Base-by-base conservation (phyloP, 1,140 invertebrate genomes). In the Micrasema minimum region DNA sequence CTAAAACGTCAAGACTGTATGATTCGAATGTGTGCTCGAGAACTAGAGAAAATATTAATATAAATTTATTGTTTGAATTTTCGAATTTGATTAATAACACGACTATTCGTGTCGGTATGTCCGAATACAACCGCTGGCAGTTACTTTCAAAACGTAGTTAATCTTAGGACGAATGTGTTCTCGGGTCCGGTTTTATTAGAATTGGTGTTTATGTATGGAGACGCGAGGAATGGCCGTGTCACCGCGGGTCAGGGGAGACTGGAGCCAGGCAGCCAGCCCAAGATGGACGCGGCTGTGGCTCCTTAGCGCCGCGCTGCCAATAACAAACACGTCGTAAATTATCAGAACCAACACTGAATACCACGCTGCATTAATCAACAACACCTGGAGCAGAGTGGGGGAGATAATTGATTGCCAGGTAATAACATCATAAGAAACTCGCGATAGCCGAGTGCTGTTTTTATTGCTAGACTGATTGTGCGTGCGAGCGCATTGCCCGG, bases 311-410 rank as follows among this genome's bases (percentile, higher is more conserved):
- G 43, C n/a, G 43, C 43, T 12, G 48, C 20, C 48, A 23, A 23
- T 51, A 51, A 51, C 20, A 51, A 57, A 16, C 53, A 57, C 53
- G 22, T 22, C 18, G 26, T 51, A 26, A 51, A 51, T 51, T 51
- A 51, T 23, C 20, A 57, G n/a, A 23, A 10, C 14, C 23, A 12
- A 55, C 31, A 37, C 53, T 14, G 26, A 57, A n/a, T n/a, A n/a
- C n/a, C n/a, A n/a, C n/a, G n/a, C 31, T 37, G 31, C 31, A 57
- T 57, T 57, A 57, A 57, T 57, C n/a, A 57, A 37, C n/a, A n/a
- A 45, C 6, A 14, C 41, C 9, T n/a, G 14, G 18, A 50, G 35
- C 51, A 55, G 14, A n/a, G n/a, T 55, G 51, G 51, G 51, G 12
- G 22, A 55, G 18, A 22, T 55, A 55, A 55, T 55, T 20, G 53